phyloP scores from a whole-genome alignment of 1,140 invertebrate genomes.

The Asbolus verrucosus region DNA sequence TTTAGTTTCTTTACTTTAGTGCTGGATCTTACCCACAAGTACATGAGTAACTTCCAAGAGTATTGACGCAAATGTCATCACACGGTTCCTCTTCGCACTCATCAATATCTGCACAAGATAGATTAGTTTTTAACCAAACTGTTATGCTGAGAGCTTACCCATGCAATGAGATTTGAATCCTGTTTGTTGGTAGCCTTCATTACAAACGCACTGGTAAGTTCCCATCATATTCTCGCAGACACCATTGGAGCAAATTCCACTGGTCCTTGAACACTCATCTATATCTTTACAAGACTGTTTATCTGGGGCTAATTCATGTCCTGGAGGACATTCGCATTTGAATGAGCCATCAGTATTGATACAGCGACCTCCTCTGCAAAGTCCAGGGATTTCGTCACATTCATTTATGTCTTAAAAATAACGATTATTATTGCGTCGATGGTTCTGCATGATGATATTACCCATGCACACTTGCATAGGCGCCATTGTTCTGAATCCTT shows the following conservation, averaged over 20 bases:
- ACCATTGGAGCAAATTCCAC: constrained; percentile 86
- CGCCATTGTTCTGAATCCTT: constrained; percentile 80
- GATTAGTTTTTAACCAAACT: neutral
- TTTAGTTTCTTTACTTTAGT: no score
- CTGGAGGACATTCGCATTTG: constrained; percentile 86
- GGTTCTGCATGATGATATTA: constrained; percentile 62
- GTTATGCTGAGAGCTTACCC: constrained; percentile 52
- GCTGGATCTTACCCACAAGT: constrained; percentile 66
- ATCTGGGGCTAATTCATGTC: constrained; percentile 77
- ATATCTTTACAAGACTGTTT: constrained; percentile 69
- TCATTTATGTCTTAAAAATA: constrained; percentile 76
- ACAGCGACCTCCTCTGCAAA: constrained; percentile 82
- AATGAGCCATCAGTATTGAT: constrained; percentile 87
- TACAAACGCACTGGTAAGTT: constrained; percentile 88
- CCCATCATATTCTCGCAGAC: constrained; percentile 90
- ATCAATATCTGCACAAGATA: constrained; percentile 76
- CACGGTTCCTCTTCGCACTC: constrained; percentile 80
- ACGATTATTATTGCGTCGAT: neutral
- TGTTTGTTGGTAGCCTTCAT: constrained; percentile 81
- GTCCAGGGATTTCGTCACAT: constrained; percentile 74
- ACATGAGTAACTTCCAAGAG: constrained; percentile 73
- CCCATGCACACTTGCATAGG: constrained; percentile 89
- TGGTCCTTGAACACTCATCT: constrained; percentile 77
- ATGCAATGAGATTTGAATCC: constrained; percentile 71
- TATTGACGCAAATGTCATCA: constrained; percentile 74